These are phyloP conservation scores for Smutsia temminckii DNA, from an alignment of 2,797 vertebrate species.

Conservation along the genomic window DNA sequence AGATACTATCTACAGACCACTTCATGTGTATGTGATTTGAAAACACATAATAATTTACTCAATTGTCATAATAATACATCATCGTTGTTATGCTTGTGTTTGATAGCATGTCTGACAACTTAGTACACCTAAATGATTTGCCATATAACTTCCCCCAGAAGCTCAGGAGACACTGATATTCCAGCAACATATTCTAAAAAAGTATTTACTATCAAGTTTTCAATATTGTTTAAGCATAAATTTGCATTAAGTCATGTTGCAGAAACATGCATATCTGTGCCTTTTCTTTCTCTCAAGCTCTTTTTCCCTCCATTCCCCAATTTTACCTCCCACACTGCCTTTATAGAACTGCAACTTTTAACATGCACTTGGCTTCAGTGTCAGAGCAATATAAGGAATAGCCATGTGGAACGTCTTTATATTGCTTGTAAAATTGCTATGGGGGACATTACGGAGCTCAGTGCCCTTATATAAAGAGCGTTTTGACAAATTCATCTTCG, in stretches of 20 bases:
- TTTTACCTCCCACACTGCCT: not conserved
- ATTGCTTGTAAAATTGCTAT: constrained; percentile 71
- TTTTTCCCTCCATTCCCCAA: not conserved
- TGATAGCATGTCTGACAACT: not conserved
- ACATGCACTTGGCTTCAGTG: constrained; percentile 27
- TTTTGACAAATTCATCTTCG: constrained; percentile 69
- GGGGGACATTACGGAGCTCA: constrained; percentile 33
- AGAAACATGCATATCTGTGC: not conserved
- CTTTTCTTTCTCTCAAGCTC: not conserved
- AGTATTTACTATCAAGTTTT: not conserved
- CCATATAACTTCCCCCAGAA: not conserved
- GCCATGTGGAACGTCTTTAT: constrained; percentile 26
- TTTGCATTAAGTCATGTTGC: not conserved
- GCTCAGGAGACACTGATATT: not conserved
- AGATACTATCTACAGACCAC: not conserved
- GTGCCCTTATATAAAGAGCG: constrained; percentile 61
- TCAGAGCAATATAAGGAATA: constrained; percentile 50
- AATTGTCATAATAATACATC: not conserved
- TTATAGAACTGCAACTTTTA: constrained; percentile 45
- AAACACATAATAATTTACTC: not conserved
- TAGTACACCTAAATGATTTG: not conserved
- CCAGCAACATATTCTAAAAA: not conserved
- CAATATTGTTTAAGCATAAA: not conserved
- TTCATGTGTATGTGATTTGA: not conserved
- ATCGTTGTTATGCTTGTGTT: not conserved